Base-by-base conservation (phyloP, 2,888 invertebrate species). In the Busseola fusca region DNA sequence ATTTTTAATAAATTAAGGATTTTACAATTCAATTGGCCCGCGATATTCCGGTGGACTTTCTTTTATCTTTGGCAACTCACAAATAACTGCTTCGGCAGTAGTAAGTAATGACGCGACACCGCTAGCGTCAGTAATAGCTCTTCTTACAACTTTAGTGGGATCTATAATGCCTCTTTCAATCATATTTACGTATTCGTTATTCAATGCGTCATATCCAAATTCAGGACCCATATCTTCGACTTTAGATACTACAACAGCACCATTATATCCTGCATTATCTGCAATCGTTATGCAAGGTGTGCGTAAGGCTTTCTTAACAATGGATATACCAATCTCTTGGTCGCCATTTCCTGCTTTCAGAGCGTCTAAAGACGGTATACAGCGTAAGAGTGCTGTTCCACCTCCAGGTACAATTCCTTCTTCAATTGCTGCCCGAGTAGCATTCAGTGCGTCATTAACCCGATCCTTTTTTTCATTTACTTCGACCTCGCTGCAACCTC, bases 351-450 rank as follows among this genome's bases (percentile, higher is more conserved):
- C 89, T 2, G 97, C 93, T 76, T 96, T 96, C 6, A 98, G 86
- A 6, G 87, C 89, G 10, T 97, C 96, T 45, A 99, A 94, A 52
- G 96, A 93, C 58, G 97, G 96, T 72, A 98, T 96, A 91, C 98
- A 98, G 80, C 98, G 96, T 40, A 99, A 93, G 25, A 99, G 96
- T 60, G 99, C 99, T 83, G 97, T 97, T 72, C 99, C 99, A 92
- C 99, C 99, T 76, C 99, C 99, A 72, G 99, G 98, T 79, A 99
- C 99, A 89, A 99, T 98, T 62, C 99, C 99, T 95, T 99, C 99
- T 91, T 98, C 98, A 76, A 99, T 97, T 50, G 99, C 99, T 66
- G 99, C 99, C 63, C 98, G 96, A 1, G 99, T 99, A 42, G 99
- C 99, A 91, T 98, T 98, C 10, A 99, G 96, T 3, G 99, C 99